Evolutionary conservation across 2,888 invertebrate genomes (phyloP), one percentile per base, ranked within the genome.

Genomic region (Mechanitis messenoides): DNA sequence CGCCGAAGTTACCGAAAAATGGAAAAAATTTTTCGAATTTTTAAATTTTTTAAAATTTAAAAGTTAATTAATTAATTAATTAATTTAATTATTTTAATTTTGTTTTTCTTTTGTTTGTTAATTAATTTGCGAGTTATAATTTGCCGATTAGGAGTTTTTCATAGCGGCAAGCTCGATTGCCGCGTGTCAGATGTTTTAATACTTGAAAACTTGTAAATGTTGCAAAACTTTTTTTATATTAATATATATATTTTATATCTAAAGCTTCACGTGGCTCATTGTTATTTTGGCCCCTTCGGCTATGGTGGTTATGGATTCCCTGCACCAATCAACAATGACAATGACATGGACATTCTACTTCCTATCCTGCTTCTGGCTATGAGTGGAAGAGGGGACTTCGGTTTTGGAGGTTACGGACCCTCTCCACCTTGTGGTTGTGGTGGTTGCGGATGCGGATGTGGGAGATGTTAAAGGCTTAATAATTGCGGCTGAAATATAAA

Each of bases 261-360:
- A 33, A 68, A 80, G 80, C 72, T 73, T 65, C 73, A 77, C 67
- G 78, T 78, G 78, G 74, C 72, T 4, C 72, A 76, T 33, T 71
- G 74, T 67, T 76, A 78, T 59, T 75, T 61, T 60, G 50, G 50
- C 5, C 50, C 50, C 9, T 50, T 50, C 50, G 50, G 50, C 31
- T 72, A 68, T 60, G 69, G 67, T 1, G 68, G 69, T 0, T 71
- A 66, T 12, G 69, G 70, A 4, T 64, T 60, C 50, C 59, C 63
- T 1, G 56, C 56, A 0, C 47, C 33, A 3, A 47, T 59, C 53
- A 64, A 73, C 5, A 62, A 71, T n/a, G 69, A 73, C 50, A 72
- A 74, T 53, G 75, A 76, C 38, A 60, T 76, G 61, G 79, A 81
- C 53, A 65, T 72, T 11, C 66, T 83, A 2, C 72, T 81, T 2